Base-by-base conservation (phyloP, 2,797 vertebrate genomes). In the Enteromius fasciolatus region DNA sequence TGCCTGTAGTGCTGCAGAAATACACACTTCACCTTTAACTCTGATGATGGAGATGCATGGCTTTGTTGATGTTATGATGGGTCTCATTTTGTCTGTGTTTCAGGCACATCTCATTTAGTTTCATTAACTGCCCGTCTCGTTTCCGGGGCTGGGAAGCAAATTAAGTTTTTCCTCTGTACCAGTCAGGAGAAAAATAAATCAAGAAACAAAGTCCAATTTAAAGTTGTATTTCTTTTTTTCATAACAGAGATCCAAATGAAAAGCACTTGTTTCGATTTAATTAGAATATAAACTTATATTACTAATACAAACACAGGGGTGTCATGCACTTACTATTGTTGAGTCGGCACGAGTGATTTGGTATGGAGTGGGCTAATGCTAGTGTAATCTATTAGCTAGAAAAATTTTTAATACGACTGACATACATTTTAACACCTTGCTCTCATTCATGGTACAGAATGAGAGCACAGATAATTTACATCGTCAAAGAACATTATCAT, bases 1-100 rank as follows among this genome's bases (percentile, higher is more conserved):
- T 52, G 31, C 31, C 48, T 74, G 15, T 8, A n/a, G 46, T 52
- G 28, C 28, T 31, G 48, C 14, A 31, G 48, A 54, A 74, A 36
- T 23, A 23, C 50, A 70, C 68, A 48, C 50, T 57, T 75, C 72
- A 57, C 72, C 33, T 75, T 75, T n/a, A 75, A 23, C 31, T 52
- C 46, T 23, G 20, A 33, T 33, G 50, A 57, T 57, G 25, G 70
- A 20, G 15, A 33, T 73, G 28, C 1, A 36, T 54, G 7, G 10
- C 17, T 75, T 75, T 74, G 28, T 70, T 70, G 68, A 48, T 48
- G 14, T 70, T 48, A 28, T 48, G 23, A 70, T 48, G 44, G 68
- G 68, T 41, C 48, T 48, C 25, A 31, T 72, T 18, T 18, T 5
- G 44, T 70, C 68, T 46, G 14, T 6, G 1, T 70, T 46, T 70